Evolutionary conservation across 2,888 invertebrate genomes (phyloP), one percentile per base, ranked within the genome.

Genomic region (Saturnia japonica): DNA sequence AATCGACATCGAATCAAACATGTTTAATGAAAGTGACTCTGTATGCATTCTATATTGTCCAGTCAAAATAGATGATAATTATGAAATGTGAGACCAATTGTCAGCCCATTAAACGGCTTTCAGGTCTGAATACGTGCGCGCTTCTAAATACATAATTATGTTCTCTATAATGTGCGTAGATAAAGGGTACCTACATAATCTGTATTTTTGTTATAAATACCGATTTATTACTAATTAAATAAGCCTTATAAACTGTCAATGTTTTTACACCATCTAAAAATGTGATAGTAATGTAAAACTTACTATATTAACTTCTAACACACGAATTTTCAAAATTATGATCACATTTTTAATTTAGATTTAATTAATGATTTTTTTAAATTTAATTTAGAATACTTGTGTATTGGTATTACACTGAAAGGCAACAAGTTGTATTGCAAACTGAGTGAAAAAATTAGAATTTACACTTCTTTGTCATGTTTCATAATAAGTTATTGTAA

Each of bases 1-100:
- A 43, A 25, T 8, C n/a, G 34, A 83, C 78, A 76, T 84, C 85
- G 77, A 91, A 89, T 80, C 74, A 76, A 71, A 60, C 69, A 72
- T 74, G 75, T 79, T 74, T 82, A 87, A 74, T 76, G 76, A 71
- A 86, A 83, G 76, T 75, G 72, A 69, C 72, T 74, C 82, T 76
- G 79, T 82, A 82, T 86, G 88, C 90, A 86, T 84, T 87, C 87
- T 88, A 91, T 91, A 89, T 87, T 88, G 88, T 88, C 86, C 90
- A 84, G 88, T 91, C 90, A 91, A 91, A 91, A 91, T 91, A 91
- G 91, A 83, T 89, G 89, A 93, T 93, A 91, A 92, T 92, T 93
- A 92, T 93, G 93, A 93, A 89, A 90, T 92, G 88, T 90, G 85
- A 86, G 87, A 85, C 86, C 90, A 88, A 92, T 91, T 93, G 91